These are phyloP conservation scores for Gavia stellata DNA, from an alignment of 2,113 vertebrate genomes.

Conservation along the genomic window DNA sequence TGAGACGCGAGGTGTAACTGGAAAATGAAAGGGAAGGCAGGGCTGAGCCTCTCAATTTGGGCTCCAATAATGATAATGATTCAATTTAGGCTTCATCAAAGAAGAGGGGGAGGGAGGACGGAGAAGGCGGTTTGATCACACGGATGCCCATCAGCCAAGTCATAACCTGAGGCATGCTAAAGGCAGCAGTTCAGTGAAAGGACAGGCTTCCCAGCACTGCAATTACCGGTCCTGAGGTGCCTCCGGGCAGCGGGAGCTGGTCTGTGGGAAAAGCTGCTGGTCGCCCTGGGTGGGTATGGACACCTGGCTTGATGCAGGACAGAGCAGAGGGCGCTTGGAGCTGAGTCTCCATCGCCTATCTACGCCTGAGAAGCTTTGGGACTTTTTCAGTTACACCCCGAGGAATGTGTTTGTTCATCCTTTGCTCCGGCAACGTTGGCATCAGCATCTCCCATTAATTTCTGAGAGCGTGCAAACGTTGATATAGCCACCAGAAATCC, in stretches of 20 bases:
- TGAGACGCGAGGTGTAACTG: background rate
- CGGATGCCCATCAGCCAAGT: background rate
- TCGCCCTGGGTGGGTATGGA: background rate
- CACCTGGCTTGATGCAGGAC: background rate
- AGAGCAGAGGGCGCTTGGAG: background rate
- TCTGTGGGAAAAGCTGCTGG: background rate
- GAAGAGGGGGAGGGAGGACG: background rate
- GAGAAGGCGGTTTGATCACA: background rate
- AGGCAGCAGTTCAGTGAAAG: background rate
- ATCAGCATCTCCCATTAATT: background rate
- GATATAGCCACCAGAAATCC: background rate
- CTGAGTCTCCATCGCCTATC: fast-evolving
- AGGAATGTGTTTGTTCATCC: background rate
- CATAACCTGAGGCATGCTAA: background rate
- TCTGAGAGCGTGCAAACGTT: background rate
- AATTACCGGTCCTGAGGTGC: background rate
- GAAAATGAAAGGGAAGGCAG: background rate
- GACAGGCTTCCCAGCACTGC: background rate
- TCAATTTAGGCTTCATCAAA: background rate
- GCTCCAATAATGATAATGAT: background rate
- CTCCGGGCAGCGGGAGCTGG: background rate
- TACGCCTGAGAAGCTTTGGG: background rate
- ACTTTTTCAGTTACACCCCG: background rate
- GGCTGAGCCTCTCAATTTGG: background rate
- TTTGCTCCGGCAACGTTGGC: fast-evolving